Evolutionary conservation across 1,140 invertebrate species (phyloP).

Genomic region (Drosophila sturtevanti): DNA sequence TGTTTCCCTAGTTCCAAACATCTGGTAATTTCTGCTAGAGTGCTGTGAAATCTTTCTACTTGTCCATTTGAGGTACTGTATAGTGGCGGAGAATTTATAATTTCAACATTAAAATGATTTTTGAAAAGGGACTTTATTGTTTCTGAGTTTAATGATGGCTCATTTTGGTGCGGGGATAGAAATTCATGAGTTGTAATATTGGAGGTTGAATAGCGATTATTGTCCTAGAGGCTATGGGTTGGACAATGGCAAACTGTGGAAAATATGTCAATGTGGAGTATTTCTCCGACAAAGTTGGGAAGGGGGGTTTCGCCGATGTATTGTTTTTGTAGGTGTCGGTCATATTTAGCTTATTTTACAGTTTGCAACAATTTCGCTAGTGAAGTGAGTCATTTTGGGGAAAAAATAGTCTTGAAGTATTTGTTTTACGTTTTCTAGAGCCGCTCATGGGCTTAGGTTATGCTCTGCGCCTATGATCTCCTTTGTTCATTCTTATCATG

Average conservation of each 20-base stretch:
- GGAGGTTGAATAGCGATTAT: neutral
- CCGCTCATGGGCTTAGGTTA: neutral
- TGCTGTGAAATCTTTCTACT: neutral
- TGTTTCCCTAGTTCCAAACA: neutral
- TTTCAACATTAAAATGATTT: constrained; percentile 1
- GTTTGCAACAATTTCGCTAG: neutral
- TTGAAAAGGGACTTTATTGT: neutral
- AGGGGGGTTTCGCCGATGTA: neutral
- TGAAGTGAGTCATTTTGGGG: neutral
- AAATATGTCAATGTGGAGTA: neutral
- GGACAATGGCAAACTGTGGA: neutral
- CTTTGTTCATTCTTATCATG: neutral
- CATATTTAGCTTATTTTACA: neutral
- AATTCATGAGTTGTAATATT: neutral
- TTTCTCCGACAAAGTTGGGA: neutral
- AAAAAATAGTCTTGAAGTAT: neutral
- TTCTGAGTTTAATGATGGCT: neutral
- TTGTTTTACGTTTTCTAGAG: neutral
- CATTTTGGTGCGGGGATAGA: neutral
- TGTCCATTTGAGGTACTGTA: neutral
- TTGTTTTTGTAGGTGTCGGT: neutral
- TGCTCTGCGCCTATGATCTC: neutral
- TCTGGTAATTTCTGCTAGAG: neutral
- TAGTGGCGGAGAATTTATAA: neutral
- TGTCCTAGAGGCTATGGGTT: neutral